phyloP scores from a whole-genome alignment of 1,140 invertebrate genomes.

The Drosophila grimshawi region DNA sequence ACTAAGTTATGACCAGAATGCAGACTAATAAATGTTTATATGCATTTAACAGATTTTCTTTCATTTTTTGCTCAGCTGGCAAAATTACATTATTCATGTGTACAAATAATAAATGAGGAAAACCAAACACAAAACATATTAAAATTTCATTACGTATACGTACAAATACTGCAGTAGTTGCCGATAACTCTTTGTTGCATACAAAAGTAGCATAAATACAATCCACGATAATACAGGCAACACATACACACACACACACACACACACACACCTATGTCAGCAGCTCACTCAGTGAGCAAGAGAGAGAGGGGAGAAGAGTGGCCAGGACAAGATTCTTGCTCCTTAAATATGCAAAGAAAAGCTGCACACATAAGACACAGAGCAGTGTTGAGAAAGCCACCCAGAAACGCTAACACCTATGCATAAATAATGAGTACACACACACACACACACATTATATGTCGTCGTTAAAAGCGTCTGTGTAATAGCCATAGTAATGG shows the following conservation, averaged over 20 bases:
- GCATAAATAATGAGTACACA: constrained; percentile 75
- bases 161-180: constrained; percentile 1
- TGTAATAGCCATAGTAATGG: constrained; percentile 82
- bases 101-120: constrained; percentile 30
- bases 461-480: constrained; percentile 74
- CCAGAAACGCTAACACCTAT: constrained; percentile 68
- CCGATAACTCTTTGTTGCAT: constrained; percentile 69
- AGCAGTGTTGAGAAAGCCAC: constrained; percentile 43
- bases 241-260: constrained; percentile 19
- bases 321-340: constrained; percentile 11
- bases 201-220: constrained; percentile 68
- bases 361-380: constrained; percentile 55
- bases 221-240: constrained; percentile 55
- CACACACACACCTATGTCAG: constrained; percentile 12
- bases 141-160: constrained; percentile 55
- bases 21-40: constrained; percentile 50
- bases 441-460: constrained; percentile 35
- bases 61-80: constrained; percentile 18
- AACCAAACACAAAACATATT: constrained; percentile 49
- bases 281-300: neutral
- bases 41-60: constrained; percentile 23
- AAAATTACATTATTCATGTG: neutral
- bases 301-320: neutral
- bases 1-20: constrained; percentile 38
- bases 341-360: constrained; percentile 73